Base-by-base conservation (phyloP, 1,140 invertebrate species). In the Heliconius congener region DNA sequence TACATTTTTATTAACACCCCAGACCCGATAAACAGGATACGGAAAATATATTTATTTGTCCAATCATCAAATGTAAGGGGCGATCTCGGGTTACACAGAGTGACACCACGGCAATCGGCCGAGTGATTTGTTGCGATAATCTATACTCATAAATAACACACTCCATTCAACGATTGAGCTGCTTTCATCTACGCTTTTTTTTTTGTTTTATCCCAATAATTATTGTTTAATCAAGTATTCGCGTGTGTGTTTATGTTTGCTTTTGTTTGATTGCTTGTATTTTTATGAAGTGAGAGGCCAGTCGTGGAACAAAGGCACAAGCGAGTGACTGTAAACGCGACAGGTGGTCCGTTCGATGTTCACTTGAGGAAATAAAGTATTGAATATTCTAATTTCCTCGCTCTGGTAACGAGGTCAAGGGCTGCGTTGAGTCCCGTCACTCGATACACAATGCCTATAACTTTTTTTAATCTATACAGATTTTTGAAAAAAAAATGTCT, bases 1-100 rank as follows among this genome's bases (percentile, higher is more conserved):
- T 91, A 93, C 91, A 93, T 94, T 94, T 94, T 94, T 94, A 94
- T 94, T 94, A 93, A 94, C 91, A 93, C 93, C 91, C 89, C 84
- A 87, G 84, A 90, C 84, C 87, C 79, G 91, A 93, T 93, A 92
- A 93, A 93, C 91, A 92, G 91, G 91, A 94, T 93, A 93, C 88
- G 87, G 92, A 87, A 94, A 92, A 94, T 94, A 94, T 92, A 94
- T 93, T 94, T 94, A 94, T 94, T 94, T 93, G 91, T 91, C 88
- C 92, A 94, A 93, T 94, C 93, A 93, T 93, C 93, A 87, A 87
- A 90, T 89, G 89, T 93, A 91, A 92, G 90, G 90, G 91, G 90
- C 85, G 91, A 92, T 93, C 93, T 94, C 93, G 81, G 82, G 90
- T 94, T 94, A 94, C 93, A 93, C 89, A 84, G 84, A 91, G 88